Evolutionary conservation across 2,797 vertebrate species (phyloP), one percentile per base, ranked within the genome.

Genomic region (Muscicapa striata): DNA sequence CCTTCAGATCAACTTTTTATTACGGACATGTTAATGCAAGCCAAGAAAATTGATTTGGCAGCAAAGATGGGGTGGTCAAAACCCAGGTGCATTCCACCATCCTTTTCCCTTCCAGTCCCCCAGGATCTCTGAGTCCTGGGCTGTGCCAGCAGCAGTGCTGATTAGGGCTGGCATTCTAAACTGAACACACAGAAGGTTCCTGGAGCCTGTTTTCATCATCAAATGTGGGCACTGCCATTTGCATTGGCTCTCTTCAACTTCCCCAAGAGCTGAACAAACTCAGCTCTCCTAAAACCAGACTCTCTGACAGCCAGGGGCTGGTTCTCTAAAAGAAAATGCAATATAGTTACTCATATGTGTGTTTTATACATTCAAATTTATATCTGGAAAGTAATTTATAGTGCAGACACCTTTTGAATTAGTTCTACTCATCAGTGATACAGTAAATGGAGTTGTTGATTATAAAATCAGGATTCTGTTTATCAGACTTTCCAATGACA

Each of bases 21-120:
- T 27, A 68, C 29, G 48, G 32, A 41, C 12, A 23, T 48, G 20
- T 10, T 17, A 72, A 22, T 3, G 4, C 22, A 43, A 40, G 24
- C 8, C 48, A 51, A 52, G 40, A 62, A 74, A 36, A 32, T 20
- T 29, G 43, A 32, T 70, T 59, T 62, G 58, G 49, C 16, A 67
- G 45, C 9, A 32, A 43, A n/a, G 38, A 15, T 4, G 51, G 10
- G 4, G 3, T 4, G 16, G 6, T 22, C 30, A 52, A 77, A 80
- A 46, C 45, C 5, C 36, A 61, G 19, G 14, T 3, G 0, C 26
- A 6, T 26, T 66, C 18, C 1, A 0, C 18, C 13, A 3, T 55
- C 14, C 20, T 63, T 48, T 74, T 45, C 34, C 41, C 16, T 64
- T 61, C 32, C 32, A 22, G 1, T 30, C 64, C n/a, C 48, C 22